These are phyloP conservation scores for Discoglossus pictus DNA, from an alignment of 2,797 vertebrate genomes.

Conservation along the genomic window DNA sequence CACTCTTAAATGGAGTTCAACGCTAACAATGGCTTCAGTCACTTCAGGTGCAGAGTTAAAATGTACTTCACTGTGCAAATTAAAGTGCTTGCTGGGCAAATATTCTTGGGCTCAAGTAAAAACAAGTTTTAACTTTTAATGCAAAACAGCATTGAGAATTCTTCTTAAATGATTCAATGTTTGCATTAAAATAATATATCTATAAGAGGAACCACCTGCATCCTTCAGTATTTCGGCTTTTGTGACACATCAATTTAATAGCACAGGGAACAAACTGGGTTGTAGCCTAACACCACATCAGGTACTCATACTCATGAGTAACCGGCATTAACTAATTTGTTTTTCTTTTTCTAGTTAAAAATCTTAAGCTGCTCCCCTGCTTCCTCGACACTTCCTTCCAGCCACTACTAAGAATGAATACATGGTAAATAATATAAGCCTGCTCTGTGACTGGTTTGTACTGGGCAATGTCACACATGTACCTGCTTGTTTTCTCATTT, in stretches of 20 bases:
- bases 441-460: background rate
- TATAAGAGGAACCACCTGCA: constrained; percentile 12
- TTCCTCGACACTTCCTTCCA: constrained; percentile 18
- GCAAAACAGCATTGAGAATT: no score
- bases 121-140: no score
- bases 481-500: background rate
- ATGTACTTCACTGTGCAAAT: no score
- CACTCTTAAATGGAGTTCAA: no score
- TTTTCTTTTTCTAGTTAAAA: constrained; percentile 5
- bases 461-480: background rate
- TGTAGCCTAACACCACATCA: background rate
- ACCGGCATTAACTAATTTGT: constrained; percentile 26
- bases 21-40: no score
- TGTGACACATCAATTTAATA: background rate
- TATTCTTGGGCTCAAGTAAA: no score
- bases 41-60: no score
- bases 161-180: no score
- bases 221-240: background rate
- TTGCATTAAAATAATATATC: no score
- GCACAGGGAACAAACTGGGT: constrained; percentile 8
- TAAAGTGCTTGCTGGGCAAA: no score
- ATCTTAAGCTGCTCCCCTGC: background rate
- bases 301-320: constrained; percentile 17
- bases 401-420: background rate
- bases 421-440: no score